Conservation (phyloP, 2,113 vertebrate species). For the Malurus elegans region DNA sequence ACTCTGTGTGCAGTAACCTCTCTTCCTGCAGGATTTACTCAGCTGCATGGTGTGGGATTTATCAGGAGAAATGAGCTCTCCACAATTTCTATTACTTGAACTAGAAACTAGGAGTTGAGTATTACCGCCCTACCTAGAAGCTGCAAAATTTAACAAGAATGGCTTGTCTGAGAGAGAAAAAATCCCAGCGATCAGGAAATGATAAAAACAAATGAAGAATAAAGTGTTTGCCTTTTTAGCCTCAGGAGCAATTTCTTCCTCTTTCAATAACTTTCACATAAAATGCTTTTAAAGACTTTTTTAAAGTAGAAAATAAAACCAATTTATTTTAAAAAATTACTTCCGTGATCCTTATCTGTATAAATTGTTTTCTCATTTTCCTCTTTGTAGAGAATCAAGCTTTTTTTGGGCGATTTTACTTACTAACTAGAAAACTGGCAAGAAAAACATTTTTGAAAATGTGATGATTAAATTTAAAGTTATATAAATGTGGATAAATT, state of each 20-base stretch:
- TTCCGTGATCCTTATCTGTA: not conserved
- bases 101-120: not conserved
- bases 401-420: not conserved
- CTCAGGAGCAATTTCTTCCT: not conserved
- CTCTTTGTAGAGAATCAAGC: not conserved
- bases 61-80: not conserved
- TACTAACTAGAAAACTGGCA: not conserved
- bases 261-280: not conserved
- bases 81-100: not conserved
- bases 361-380: not conserved
- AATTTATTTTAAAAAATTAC: not conserved
- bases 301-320: not conserved
- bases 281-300: not conserved
- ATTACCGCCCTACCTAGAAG: not conserved
- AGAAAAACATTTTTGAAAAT: not conserved
- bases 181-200: not conserved
- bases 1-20: not conserved
- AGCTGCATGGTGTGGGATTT: not conserved
- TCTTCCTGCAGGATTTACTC: not conserved
- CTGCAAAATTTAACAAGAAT: not conserved
- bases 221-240: not conserved
- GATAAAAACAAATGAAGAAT: not conserved
- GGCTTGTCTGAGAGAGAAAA: not conserved
- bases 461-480: not conserved
- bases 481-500: not conserved